Evolutionary conservation across 2,113 vertebrate species (phyloP), one percentile per base, ranked within the genome.

Genomic region (Zapornia atra): DNA sequence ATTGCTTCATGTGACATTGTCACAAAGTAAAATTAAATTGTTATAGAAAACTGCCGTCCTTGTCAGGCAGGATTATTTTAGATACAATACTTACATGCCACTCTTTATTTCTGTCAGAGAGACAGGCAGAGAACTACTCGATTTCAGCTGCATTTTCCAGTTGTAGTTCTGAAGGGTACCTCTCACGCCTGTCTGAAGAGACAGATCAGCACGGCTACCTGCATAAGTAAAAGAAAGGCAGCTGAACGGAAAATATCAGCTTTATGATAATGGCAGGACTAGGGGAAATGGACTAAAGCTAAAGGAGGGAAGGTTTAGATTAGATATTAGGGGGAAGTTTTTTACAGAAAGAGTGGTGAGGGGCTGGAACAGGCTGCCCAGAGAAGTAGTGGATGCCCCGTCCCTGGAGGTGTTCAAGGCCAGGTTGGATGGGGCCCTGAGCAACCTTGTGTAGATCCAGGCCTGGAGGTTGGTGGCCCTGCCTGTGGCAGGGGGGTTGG

Each of bases 51-150:
- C 1, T 0, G 8, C 0, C 29, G 46, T 12, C 57, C 15, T 51
- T n/a, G 36, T 38, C 70, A 56, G 5, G 21, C 44, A 33, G 56
- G 36, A 19, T 80, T 87, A 69, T 40, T 81, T 88, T 9, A 89
- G 38, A 34, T 54, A 65, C 87, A 61, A 44, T 90, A 97, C 97
- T 97, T 89, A 98, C 98, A 64, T 14, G 28, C 68, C 92, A 81
- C 20, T 96, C 91, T 89, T 95, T 48, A 69, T 80, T 96, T 94
- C 88, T 24, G 71, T 60, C 63, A 92, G 78, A 85, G 28, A 82
- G 16, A 64, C 33, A 64, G 90, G 85, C 68, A 82, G 86, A 81
- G 51, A 31, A 77, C 46, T 63, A 33, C 36, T 60, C 59, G 57
- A 86, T 85, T 71, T 94, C 77, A 77, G 86, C n/a, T 86, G 90